phyloP scores from a whole-genome alignment of 2,888 invertebrate genomes.

The Pyrgus malvae region DNA sequence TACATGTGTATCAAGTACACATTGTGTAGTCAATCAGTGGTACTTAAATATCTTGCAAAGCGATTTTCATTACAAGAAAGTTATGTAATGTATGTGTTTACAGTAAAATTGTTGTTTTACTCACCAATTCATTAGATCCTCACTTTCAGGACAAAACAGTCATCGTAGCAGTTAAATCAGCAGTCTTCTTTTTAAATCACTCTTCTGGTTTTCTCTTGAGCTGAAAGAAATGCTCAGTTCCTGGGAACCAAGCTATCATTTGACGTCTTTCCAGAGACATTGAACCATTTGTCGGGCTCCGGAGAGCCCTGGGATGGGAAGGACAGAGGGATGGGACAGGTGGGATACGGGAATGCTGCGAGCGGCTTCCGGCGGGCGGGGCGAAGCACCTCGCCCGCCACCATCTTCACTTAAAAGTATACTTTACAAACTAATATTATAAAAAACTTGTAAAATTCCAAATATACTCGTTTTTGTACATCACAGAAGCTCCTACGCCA shows the following conservation, averaged over 20 bases:
- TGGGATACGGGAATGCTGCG: constrained; percentile 54
- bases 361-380: constrained; percentile 53
- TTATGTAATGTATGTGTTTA: no score
- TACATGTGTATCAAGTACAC: no score
- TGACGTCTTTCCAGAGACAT: constrained; percentile 34
- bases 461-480: constrained; percentile 80
- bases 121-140: no score
- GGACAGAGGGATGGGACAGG: constrained; percentile 43
- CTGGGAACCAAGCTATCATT: constrained; percentile 27
- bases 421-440: constrained; percentile 78
- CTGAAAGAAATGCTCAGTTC: constrained; percentile 31
- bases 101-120: no score
- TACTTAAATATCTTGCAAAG: no score
- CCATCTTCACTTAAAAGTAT: constrained; percentile 76
- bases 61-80: no score
- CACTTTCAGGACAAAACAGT: no score
- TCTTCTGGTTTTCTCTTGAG: constrained; percentile 5
- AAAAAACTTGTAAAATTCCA: constrained; percentile 81
- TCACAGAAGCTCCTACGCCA: constrained; percentile 72
- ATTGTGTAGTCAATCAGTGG: no score
- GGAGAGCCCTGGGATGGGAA: constrained; percentile 46
- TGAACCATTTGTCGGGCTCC: constrained; percentile 43
- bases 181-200: no score
- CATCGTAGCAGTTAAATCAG: no score
- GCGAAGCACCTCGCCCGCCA: constrained; percentile 45